These are phyloP conservation scores for Rhogogaster chlorosoma DNA, from an alignment of 2,888 invertebrate genomes.

Conservation along the genomic window DNA sequence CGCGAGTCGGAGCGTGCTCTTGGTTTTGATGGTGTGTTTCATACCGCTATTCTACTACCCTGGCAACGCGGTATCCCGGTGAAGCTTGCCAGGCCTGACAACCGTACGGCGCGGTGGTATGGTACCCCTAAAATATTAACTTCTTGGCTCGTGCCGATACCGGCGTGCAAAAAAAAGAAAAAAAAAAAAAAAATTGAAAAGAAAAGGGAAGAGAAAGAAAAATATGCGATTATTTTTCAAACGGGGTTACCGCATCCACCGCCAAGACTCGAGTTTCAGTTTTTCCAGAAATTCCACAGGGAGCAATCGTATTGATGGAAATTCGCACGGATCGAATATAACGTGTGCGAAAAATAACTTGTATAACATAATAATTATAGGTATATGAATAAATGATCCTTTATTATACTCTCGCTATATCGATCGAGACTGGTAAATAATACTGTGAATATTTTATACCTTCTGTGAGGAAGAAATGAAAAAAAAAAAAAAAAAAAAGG, in stretches of 20 bases:
- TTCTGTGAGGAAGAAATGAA: background rate
- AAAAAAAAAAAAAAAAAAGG: background rate
- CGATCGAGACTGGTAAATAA: background rate
- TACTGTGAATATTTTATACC: background rate
- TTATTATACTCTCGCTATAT: background rate
- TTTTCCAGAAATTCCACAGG: background rate
- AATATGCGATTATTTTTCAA: background rate
- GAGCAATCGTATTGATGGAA: background rate
- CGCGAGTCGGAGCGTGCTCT: slow-evolving; percentile 32
- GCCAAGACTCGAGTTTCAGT: background rate
- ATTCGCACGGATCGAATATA: background rate
- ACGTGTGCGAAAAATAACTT: background rate
- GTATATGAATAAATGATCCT: background rate
- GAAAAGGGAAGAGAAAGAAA: background rate
- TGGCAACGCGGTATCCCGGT: slow-evolving; percentile 27
- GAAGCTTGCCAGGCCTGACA: slow-evolving; percentile 40
- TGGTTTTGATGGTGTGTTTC: slow-evolving; percentile 51
- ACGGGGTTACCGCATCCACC: background rate
- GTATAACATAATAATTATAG: background rate
- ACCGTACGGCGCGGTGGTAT: slow-evolving; percentile 20
- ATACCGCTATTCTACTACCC: slow-evolving; percentile 28
- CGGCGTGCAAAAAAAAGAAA: background rate
- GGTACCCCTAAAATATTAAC: slow-evolving; percentile 39
- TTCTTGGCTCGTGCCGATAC: slow-evolving; percentile 36
- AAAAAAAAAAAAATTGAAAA: background rate